Evolutionary conservation across 2,797 vertebrate species (phyloP).

Genomic region (Pachyuromys duprasi): DNA sequence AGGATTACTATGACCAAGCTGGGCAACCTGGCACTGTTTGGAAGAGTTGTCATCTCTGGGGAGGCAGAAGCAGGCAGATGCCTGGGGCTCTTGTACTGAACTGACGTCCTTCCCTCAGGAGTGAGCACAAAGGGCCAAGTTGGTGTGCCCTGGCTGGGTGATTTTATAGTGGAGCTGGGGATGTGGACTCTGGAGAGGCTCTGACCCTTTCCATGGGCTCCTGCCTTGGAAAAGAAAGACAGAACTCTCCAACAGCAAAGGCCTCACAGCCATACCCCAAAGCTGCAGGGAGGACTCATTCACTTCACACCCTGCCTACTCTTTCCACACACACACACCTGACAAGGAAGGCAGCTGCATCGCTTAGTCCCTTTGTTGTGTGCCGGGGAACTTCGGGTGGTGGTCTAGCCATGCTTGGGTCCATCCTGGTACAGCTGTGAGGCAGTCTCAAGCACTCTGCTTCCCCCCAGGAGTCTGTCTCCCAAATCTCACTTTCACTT

Average conservation of each 20-base stretch:
- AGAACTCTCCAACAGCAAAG: too few species aligned
- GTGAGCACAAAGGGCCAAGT: background rate
- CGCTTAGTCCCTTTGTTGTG: background rate
- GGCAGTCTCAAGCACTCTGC: background rate
- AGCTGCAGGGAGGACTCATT: background rate
- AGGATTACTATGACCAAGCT: background rate
- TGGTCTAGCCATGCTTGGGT: fast-evolving
- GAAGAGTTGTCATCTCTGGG: conserved; percentile 4
- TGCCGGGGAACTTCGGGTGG: background rate
- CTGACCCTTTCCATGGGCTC: background rate
- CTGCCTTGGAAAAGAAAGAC: background rate
- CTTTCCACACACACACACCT: fast-evolving
- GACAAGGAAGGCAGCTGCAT: background rate
- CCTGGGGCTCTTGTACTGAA: background rate
- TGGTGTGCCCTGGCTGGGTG: background rate
- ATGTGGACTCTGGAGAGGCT: background rate
- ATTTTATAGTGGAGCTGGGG: background rate
- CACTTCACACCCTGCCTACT: fast-evolving
- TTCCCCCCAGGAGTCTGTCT: conserved; percentile 39
- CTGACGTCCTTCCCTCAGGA: background rate
- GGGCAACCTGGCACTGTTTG: background rate
- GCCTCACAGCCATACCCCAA: background rate
- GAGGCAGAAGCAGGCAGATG: background rate
- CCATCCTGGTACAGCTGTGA: background rate
- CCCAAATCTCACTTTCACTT: conserved; percentile 67